These are phyloP conservation scores for Cremastobaeus sp. DNA, from an alignment of 2,888 invertebrate species.

Conservation along the genomic window DNA sequence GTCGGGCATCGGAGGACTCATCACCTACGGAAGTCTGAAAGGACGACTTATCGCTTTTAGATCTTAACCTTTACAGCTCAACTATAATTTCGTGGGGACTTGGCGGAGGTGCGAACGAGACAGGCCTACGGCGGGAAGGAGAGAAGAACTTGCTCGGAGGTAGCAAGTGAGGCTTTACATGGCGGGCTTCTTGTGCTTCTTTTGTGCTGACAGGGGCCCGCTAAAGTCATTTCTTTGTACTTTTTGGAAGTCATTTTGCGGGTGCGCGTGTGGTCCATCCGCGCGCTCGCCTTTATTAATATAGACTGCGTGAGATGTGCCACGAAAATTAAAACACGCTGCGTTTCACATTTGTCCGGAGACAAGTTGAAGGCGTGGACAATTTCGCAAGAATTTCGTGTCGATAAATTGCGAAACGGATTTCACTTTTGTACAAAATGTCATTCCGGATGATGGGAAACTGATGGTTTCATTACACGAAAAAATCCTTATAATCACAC, in stretches of 20 bases:
- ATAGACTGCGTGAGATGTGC: constrained; percentile 60
- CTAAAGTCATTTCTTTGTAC: constrained; percentile 52
- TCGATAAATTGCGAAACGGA: constrained; percentile 36
- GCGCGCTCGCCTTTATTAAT: constrained; percentile 58
- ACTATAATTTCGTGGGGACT: constrained; percentile 44
- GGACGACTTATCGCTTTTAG: constrained; percentile 50
- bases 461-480: no score
- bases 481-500: no score
- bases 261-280: constrained; percentile 58
- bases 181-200: constrained; percentile 54
- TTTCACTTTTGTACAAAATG: constrained; percentile 42
- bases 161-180: constrained; percentile 54
- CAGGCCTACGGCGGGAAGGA: constrained; percentile 25
- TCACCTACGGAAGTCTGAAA: constrained; percentile 52
- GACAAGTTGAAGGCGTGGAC: constrained; percentile 50
- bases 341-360: constrained; percentile 49
- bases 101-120: constrained; percentile 57
- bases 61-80: constrained; percentile 56
- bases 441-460: background rate
- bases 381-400: constrained; percentile 50
- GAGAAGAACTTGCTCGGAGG: constrained; percentile 34
- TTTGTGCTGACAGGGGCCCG: constrained; percentile 56
- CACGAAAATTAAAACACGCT: constrained; percentile 60
- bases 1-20: constrained; percentile 23
- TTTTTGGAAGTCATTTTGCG: constrained; percentile 59